phyloP scores from a whole-genome alignment of 2,888 invertebrate species.

The Crepidodera aurea region DNA sequence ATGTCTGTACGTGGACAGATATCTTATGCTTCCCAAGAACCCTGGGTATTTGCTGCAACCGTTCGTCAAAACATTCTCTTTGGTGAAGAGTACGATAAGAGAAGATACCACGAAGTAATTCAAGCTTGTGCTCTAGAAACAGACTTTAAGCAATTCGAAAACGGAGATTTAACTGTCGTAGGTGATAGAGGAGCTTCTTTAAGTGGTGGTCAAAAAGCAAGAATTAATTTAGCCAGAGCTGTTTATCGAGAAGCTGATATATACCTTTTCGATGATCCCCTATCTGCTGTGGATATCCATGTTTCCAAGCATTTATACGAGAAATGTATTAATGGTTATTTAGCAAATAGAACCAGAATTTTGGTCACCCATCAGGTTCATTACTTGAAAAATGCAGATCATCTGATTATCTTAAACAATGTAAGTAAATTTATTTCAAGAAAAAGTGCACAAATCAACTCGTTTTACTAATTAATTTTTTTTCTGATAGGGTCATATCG shows the following conservation, averaged over 20 bases:
- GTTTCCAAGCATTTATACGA: conserved; percentile 82
- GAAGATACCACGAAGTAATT: conserved; percentile 67
- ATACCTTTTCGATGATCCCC: conserved; percentile 83
- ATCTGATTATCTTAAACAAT: conserved; percentile 70
- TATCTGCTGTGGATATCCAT: conserved; percentile 84
- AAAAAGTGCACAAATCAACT: no score
- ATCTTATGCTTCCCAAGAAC: conserved; percentile 83
- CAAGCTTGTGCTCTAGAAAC: conserved; percentile 73
- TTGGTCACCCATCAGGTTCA: conserved; percentile 89
- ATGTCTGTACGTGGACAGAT: conserved; percentile 70
- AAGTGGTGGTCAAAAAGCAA: conserved; percentile 84
- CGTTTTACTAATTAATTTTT: no score
- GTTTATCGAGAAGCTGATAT: conserved; percentile 77
- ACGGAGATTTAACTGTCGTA: conserved; percentile 77
- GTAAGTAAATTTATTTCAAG: conserved; percentile 57
- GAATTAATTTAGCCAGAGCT: conserved; percentile 74
- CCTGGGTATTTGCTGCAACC: conserved; percentile 82
- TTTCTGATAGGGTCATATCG: conserved; percentile 59
- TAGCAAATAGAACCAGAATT: conserved; percentile 74
- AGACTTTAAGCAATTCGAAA: conserved; percentile 77
- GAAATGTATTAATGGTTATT: conserved; percentile 74
- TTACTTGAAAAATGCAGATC: conserved; percentile 73
- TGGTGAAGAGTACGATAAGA: conserved; percentile 70
- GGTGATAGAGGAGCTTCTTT: conserved; percentile 80
- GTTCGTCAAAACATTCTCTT: conserved; percentile 87